These are phyloP conservation scores for Neopipo cinnamomea DNA, from an alignment of 2,113 vertebrate genomes.

Conservation along the genomic window DNA sequence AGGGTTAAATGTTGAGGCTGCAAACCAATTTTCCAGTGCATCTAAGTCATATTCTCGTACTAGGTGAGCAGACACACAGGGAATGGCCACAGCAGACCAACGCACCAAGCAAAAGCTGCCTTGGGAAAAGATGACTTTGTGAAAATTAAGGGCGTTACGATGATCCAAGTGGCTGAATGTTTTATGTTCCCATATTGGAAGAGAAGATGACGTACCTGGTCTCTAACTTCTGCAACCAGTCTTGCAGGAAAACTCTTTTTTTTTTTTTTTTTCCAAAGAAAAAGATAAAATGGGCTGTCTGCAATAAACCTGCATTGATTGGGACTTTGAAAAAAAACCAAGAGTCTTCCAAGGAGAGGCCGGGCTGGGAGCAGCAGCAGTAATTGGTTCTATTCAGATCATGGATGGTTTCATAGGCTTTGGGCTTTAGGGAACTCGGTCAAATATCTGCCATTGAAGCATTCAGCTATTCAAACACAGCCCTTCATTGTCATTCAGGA, in stretches of 20 bases:
- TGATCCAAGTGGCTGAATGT: background rate
- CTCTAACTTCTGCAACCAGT: background rate
- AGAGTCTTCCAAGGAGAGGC: background rate
- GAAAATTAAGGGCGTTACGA: background rate
- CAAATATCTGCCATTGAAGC: slow-evolving; percentile 35
- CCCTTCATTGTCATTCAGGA: slow-evolving; percentile 38
- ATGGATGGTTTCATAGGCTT: slow-evolving; percentile 33
- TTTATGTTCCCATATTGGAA: background rate
- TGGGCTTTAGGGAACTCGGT: slow-evolving; percentile 35
- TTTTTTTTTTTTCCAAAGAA: background rate
- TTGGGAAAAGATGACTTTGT: background rate
- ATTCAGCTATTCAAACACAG: slow-evolving; percentile 50
- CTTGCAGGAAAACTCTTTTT: background rate
- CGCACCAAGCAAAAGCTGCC: background rate
- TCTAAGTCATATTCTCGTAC: background rate
- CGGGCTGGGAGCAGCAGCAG: background rate
- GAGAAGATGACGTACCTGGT: background rate
- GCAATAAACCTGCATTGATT: slow-evolving; percentile 4
- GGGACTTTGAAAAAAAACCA: background rate
- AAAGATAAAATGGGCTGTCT: background rate
- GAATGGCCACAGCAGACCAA: background rate
- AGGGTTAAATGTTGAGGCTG: background rate
- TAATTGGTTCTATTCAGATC: slow-evolving; percentile 37
- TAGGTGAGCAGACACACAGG: background rate
- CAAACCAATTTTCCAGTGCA: background rate